Conservation (phyloP, 2,888 invertebrate genomes). For the Incurvaria masculella region DNA sequence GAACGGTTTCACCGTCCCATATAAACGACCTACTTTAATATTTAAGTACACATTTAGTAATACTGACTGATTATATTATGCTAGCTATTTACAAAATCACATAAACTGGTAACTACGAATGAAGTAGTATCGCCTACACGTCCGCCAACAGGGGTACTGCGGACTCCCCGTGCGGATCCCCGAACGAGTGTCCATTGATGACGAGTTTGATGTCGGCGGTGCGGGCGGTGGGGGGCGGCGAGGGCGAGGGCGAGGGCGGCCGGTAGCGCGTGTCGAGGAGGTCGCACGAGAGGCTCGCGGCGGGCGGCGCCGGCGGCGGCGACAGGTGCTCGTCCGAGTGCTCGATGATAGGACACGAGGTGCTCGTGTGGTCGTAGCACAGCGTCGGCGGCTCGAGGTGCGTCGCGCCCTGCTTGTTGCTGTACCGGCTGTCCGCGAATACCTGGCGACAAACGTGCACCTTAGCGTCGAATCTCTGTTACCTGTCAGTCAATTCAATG, state of each 20-base stretch:
- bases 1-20: too few relatives aligned
- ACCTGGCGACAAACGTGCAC: too few relatives aligned
- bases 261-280: slow-evolving; percentile 16
- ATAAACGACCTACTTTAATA: too few relatives aligned
- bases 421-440: slow-evolving; percentile 57
- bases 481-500: too few relatives aligned
- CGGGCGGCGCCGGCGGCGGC: slow-evolving; percentile 11
- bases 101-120: neutral
- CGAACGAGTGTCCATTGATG: slow-evolving; percentile 36
- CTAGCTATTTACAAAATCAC: neutral
- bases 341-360: slow-evolving; percentile 72
- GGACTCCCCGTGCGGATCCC: slow-evolving; percentile 30
- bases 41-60: slow-evolving; percentile 1
- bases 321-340: slow-evolving; percentile 26
- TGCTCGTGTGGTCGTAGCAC: slow-evolving; percentile 54
- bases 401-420: slow-evolving; percentile 43
- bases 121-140: slow-evolving; percentile 20
- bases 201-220: slow-evolving; percentile 38
- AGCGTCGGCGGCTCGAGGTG: slow-evolving; percentile 48
- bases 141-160: slow-evolving; percentile 42
- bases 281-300: slow-evolving; percentile 6
- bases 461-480: too few relatives aligned
- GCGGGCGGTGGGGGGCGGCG: slow-evolving; percentile 13
- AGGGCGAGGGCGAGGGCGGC: slow-evolving; percentile 4
- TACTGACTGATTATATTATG: slow-evolving; percentile 3